Base-by-base conservation (phyloP, 2,113 vertebrate species). In the Cottus gobio region DNA sequence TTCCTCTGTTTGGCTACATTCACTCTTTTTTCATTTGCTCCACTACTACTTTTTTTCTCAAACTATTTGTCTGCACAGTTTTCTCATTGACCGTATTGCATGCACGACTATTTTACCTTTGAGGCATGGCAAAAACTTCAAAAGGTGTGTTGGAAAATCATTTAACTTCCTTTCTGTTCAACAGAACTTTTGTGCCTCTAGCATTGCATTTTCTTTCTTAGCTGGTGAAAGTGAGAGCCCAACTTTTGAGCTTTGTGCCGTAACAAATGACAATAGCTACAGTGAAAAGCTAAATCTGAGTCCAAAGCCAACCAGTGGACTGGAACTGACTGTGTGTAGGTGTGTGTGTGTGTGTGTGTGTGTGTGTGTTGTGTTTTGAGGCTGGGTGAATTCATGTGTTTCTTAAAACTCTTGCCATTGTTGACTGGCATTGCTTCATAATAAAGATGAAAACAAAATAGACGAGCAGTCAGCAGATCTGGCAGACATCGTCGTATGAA, bases 71-170 rank as follows among this genome's bases (percentile, higher is more conserved):
- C 69, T 83, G 31, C 68, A 62, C 48, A 62, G 44, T 26, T 63
- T 80, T 80, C 48, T 84, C 64, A 66, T 69, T 82, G 73, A 79
- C 70, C 70, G 56, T 65, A 75, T 83, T 83, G 82, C 78, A 83
- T 64, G 46, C 77, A 66, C 77, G 71, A 24, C 67, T 85, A 34
- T 60, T 79, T 77, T 64, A 87, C 80, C 90, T 91, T 69, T 16
- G 56, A 88, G 91, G 87, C 71, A 70, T 39, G 56, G 71, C 58
- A 69, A 68, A 79, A 87, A 91, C 87, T 89, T 92, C 89, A 91
- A 90, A 92, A 91, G 83, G 81, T 90, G 54, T 87, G 71, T 80
- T 86, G 61, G 77, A 86, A 87, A 90, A 87, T 68, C 66, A 80
- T 87, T 89, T 85, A 79, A 84, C 85, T 89, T 90, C 82, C 77